Evolutionary conservation across 2,113 vertebrate genomes (phyloP), one percentile per base, ranked within the genome.

Genomic region (Rhombomys opimus): DNA sequence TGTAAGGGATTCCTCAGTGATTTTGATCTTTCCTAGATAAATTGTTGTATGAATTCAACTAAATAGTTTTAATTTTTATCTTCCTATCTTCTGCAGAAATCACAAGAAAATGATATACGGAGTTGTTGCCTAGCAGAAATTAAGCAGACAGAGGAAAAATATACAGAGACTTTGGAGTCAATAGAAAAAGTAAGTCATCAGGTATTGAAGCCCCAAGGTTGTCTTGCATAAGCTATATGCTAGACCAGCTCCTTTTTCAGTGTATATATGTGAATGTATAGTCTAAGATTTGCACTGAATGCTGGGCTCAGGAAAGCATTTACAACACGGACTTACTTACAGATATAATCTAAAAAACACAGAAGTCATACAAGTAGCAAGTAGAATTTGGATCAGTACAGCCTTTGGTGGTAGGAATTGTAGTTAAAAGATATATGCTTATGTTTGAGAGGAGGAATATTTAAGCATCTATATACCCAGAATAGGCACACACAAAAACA

Each of bases 81-180:
- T 76, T 89, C 98, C 97, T 98, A 97, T 97, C 99, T 99, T 97
- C 99, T 99, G 93, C 98, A 99, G 99, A 99, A 99, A 96, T 99
- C 98, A 96, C 98, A 98, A 41, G 99, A 99, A 98, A 99, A 99
- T 92, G 99, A 99, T 93, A 98, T 99, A 97, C 99, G 99, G 97
- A 99, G 99, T 97, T 99, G 99, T 98, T 99, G 99, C 97, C 98
- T 99, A 73, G 97, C 99, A 94, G 99, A 99, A 98, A 99, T 99
- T 98, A 99, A 98, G 95, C 99, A 99, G 98, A 99, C 99, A 0
- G 99, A 99, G 97, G 99, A 99, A 99, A 99, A 99, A 98, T 99
- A 99, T 96, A 99, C 99, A 2, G 99, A 99, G 98, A 99, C 99
- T 0, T 98, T 99, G 98, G 99, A 99, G 96, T 99, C 99, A 0